Conservation (phyloP, 2,797 vertebrate species). For the Halcyon chelicuti region DNA sequence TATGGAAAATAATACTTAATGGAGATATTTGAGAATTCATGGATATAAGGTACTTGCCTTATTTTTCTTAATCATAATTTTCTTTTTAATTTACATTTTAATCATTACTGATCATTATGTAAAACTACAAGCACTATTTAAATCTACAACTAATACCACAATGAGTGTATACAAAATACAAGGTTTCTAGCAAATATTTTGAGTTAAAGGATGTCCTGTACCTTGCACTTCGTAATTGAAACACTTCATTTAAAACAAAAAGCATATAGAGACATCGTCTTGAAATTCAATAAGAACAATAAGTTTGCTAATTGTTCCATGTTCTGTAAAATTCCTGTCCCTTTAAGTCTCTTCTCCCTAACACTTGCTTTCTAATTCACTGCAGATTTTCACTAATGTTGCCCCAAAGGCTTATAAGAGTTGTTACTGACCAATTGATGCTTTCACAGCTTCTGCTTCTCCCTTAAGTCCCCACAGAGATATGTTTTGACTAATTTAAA, state of each 20-base stretch:
- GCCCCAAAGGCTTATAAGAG: background rate
- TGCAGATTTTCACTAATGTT: background rate
- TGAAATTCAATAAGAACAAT: background rate
- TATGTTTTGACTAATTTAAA: background rate
- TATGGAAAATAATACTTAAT: background rate
- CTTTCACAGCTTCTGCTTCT: background rate
- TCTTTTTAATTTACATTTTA: background rate
- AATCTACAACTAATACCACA: background rate
- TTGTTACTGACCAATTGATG: background rate
- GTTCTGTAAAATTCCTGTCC: background rate
- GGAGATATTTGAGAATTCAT: background rate
- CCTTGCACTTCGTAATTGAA: background rate
- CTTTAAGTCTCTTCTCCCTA: background rate
- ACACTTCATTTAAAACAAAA: slow-evolving; percentile 1
- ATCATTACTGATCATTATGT: background rate
- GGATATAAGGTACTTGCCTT: background rate
- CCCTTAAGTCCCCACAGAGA: background rate
- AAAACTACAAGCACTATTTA: background rate
- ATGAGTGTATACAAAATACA: background rate
- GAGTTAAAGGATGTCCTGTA: background rate
- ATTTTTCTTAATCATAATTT: background rate
- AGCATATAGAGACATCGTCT: background rate
- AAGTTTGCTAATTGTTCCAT: background rate
- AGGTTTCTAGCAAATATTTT: background rate
- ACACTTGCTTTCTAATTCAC: background rate